These are phyloP conservation scores for Lepidurus arcticus DNA, from an alignment of 1,140 invertebrate genomes.

Conservation along the genomic window DNA sequence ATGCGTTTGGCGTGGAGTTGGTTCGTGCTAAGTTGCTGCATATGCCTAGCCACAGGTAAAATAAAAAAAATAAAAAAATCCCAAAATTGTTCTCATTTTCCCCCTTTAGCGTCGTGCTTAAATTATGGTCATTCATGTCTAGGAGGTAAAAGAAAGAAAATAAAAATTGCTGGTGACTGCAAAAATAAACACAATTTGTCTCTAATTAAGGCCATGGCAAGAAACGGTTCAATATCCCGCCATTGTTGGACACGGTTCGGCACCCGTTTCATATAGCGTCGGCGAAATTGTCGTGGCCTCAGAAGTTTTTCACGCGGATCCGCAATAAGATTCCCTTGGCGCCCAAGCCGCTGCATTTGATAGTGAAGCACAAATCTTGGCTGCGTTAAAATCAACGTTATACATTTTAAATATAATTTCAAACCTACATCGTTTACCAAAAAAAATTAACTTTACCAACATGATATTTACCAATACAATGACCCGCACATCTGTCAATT, in stretches of 20 bases:
- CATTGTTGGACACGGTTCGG: background rate
- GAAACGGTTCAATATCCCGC: constrained; percentile 1
- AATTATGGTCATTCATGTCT: background rate
- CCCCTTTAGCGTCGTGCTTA: background rate
- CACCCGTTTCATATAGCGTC: background rate
- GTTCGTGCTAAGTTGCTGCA: constrained; percentile 2
- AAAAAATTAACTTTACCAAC: background rate
- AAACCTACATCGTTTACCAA: background rate
- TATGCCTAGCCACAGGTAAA: constrained; percentile 6
- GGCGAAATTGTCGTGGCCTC: background rate
- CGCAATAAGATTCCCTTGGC: background rate
- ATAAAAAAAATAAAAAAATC: background rate
- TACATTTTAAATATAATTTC: too few species aligned
- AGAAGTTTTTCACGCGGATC: background rate
- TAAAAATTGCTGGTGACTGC: background rate
- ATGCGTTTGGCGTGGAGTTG: constrained; percentile 4
- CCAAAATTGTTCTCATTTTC: background rate
- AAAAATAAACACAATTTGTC: background rate
- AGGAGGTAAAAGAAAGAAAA: background rate
- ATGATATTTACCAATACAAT: background rate
- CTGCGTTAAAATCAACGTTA: background rate
- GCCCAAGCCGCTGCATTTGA: background rate
- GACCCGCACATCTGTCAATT: background rate
- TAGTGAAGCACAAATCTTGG: background rate
- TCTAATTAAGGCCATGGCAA: constrained; percentile 7